These are phyloP conservation scores for Drosophila auraria DNA, from an alignment of 1,140 invertebrate genomes.

Conservation along the genomic window DNA sequence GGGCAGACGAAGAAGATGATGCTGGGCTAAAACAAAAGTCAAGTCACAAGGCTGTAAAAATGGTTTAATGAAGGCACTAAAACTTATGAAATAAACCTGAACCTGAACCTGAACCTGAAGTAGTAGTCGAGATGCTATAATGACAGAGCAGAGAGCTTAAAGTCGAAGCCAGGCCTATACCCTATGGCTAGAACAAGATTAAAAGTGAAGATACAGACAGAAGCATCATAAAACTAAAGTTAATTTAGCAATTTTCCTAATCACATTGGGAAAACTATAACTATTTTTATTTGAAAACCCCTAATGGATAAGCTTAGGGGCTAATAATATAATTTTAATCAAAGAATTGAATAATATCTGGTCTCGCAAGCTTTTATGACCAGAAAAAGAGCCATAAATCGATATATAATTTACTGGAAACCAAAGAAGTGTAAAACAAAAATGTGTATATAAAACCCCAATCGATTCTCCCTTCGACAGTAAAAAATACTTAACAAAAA, in stretches of 20 bases:
- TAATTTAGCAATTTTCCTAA: slow-evolving; percentile 24
- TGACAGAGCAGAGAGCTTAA: neutral
- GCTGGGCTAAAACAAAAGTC: slow-evolving; percentile 64
- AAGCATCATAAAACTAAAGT: slow-evolving; percentile 20
- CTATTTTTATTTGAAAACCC: neutral
- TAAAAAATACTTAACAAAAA: slow-evolving; percentile 46
- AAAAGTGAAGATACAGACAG: slow-evolving; percentile 16
- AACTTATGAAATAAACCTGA: slow-evolving; percentile 53
- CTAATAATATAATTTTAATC: slow-evolving; percentile 9
- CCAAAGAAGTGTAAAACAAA: slow-evolving; percentile 1
- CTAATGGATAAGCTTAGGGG: neutral
- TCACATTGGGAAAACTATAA: slow-evolving; percentile 8
- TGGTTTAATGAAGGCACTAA: slow-evolving; percentile 76
- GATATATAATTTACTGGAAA: neutral
- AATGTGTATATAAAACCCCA: neutral
- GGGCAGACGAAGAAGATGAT: slow-evolving; percentile 17
- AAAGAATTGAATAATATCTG: slow-evolving; percentile 1
- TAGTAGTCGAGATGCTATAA: slow-evolving; percentile 12
- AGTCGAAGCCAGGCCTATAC: neutral
- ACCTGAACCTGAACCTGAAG: neutral
- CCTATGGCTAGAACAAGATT: slow-evolving; percentile 30
- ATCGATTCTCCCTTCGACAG: neutral
- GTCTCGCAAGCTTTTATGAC: slow-evolving; percentile 4
- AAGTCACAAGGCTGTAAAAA: slow-evolving; percentile 57
- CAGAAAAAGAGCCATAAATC: slow-evolving; percentile 17